Conservation (phyloP, 2,888 invertebrate genomes). For the Drosophila mimetica region DNA sequence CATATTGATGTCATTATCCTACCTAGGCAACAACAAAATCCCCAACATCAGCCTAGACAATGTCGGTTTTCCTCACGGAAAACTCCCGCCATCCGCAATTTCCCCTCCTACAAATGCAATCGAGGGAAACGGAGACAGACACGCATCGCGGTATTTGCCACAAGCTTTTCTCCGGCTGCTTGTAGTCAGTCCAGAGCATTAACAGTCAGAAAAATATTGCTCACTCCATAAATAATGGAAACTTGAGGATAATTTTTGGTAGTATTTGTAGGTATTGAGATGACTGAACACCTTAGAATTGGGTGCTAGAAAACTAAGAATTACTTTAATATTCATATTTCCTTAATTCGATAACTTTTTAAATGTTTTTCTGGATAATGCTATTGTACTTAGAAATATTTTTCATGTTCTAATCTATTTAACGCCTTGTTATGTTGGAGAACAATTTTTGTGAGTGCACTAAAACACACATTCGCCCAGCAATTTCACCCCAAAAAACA, state of each 20-base stretch:
- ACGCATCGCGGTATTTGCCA: conserved; percentile 73
- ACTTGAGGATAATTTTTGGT: too few species aligned
- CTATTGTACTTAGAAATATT: too few species aligned
- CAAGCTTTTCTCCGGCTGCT: conserved; percentile 33
- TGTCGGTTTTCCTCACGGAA: conserved; percentile 41
- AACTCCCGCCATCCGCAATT: conserved; percentile 23
- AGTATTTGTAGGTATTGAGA: too few species aligned
- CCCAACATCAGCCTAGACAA: conserved; percentile 47
- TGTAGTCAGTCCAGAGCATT: conserved; percentile 24
- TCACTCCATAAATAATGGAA: too few species aligned
- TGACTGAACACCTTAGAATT: too few species aligned
- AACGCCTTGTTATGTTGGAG: neutral
- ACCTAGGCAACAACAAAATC: conserved; percentile 23
- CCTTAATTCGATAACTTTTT: too few species aligned
- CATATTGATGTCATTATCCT: conserved; percentile 60
- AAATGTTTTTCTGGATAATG: too few species aligned
- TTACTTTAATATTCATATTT: too few species aligned
- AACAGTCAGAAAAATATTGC: conserved; percentile 9
- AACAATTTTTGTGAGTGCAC: conserved; percentile 21
- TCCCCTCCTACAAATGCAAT: conserved; percentile 48
- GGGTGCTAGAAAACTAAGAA: too few species aligned
- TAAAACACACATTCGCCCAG: conserved; percentile 19
- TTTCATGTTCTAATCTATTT: neutral
- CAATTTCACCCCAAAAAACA: conserved; percentile 32
- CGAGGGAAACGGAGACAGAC: conserved; percentile 48